These are phyloP conservation scores for Noturus placidus DNA, from an alignment of 2,113 vertebrate genomes.

Conservation along the genomic window DNA sequence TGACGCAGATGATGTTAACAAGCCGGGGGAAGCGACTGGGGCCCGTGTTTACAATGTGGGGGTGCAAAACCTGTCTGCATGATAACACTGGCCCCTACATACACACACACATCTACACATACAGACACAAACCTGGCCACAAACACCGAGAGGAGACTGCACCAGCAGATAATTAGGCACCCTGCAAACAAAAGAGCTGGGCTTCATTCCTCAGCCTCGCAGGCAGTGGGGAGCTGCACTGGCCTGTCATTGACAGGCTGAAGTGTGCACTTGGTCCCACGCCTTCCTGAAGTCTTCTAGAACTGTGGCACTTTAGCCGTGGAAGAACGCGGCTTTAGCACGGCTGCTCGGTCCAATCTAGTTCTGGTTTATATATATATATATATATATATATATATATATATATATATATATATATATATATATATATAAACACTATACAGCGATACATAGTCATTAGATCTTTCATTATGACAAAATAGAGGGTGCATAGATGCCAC, in stretches of 20 bases:
- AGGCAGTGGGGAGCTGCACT: slow-evolving; percentile 46
- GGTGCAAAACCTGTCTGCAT: slow-evolving; percentile 75
- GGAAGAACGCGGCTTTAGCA: slow-evolving; percentile 20
- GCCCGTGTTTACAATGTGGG: slow-evolving; percentile 79
- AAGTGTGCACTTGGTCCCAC: slow-evolving; percentile 43
- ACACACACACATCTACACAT: slow-evolving; percentile 46
- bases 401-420: background rate
- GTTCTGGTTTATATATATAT: background rate
- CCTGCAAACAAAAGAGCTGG: slow-evolving; percentile 51
- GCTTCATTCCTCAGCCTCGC: slow-evolving; percentile 42
- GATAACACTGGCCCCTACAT: slow-evolving; percentile 65
- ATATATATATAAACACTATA: background rate
- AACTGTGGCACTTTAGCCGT: slow-evolving; percentile 15
- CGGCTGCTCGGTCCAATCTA: slow-evolving; percentile 31
- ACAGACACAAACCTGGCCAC: slow-evolving; percentile 41
- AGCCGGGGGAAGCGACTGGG: slow-evolving; percentile 73
- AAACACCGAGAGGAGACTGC: slow-evolving; percentile 46
- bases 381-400: too few relatives aligned
- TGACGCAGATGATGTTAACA: slow-evolving; percentile 82
- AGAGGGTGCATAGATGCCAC: background rate
- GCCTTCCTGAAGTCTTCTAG: slow-evolving; percentile 30
- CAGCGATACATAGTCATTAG: slow-evolving; percentile 1
- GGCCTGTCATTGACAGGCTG: slow-evolving; percentile 43
- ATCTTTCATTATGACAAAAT: slow-evolving; percentile 17
- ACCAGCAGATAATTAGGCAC: slow-evolving; percentile 58